These are phyloP conservation scores for Galendromus occidentalis DNA, from an alignment of 1,140 invertebrate genomes.

Conservation along the genomic window DNA sequence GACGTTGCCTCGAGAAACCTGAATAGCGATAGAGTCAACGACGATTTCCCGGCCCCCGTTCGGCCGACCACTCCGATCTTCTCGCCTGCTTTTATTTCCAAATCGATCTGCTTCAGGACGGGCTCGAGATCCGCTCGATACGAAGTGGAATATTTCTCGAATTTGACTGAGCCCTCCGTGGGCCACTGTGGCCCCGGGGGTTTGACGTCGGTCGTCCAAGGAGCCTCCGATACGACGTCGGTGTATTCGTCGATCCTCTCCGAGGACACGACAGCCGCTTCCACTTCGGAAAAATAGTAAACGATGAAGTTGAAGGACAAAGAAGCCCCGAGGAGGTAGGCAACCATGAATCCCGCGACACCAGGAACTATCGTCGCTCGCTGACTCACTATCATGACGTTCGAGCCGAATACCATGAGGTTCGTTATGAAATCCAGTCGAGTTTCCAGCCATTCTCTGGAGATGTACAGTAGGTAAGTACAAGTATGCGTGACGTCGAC, in stretches of 20 bases:
- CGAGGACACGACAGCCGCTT: conserved; percentile 17
- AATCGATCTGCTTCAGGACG: conserved; percentile 29
- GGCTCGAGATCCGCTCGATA: conserved; percentile 24
- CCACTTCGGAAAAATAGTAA: conserved; percentile 15
- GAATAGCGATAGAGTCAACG: conserved; percentile 28
- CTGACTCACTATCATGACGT: conserved; percentile 22
- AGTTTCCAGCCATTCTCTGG: neutral
- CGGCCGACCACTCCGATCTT: conserved; percentile 34
- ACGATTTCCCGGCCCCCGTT: conserved; percentile 30
- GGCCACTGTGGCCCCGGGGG: conserved; percentile 22
- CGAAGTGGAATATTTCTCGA: conserved; percentile 22
- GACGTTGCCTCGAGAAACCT: conserved; percentile 25
- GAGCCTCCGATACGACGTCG: conserved; percentile 18
- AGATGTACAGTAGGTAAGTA: neutral
- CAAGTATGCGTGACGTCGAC: conserved; percentile 34
- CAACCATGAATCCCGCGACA: conserved; percentile 22
- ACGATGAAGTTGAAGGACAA: neutral
- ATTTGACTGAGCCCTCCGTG: conserved; percentile 21
- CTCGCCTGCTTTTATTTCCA: conserved; percentile 46
- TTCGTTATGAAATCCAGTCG: conserved; percentile 18
- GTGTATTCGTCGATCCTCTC: conserved; percentile 19
- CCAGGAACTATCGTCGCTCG: conserved; percentile 18
- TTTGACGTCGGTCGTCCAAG: conserved; percentile 28
- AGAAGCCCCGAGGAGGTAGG: conserved; percentile 18
- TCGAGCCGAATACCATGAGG: conserved; percentile 21